Evolutionary conservation across 2,113 vertebrate genomes (phyloP).

Genomic region (Catharus fuscescens): DNA sequence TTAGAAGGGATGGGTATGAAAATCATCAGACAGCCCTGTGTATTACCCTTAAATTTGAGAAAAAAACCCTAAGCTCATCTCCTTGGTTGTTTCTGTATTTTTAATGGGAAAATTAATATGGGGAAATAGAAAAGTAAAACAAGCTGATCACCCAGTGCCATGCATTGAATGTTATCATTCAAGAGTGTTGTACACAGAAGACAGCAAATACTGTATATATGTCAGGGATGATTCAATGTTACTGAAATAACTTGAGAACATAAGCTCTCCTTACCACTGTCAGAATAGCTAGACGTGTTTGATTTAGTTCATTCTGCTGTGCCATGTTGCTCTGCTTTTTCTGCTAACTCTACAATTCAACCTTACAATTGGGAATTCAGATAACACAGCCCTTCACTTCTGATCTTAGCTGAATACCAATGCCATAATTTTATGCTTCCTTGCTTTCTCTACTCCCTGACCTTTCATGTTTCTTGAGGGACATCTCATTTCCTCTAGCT

Average conservation of each 20-base stretch:
- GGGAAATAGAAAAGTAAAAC: neutral
- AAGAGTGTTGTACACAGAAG: neutral
- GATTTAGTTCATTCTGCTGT: conserved; percentile 35
- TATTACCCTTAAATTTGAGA: neutral
- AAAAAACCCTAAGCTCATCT: neutral
- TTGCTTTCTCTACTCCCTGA: conserved; percentile 41
- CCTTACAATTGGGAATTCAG: conserved; percentile 55
- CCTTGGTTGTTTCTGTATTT: neutral
- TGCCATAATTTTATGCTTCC: conserved; percentile 62
- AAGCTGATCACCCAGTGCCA: neutral
- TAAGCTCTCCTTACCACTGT: conserved; percentile 33
- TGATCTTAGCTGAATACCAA: conserved; percentile 64
- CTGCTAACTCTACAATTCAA: conserved; percentile 55
- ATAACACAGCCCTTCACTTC: conserved; percentile 44
- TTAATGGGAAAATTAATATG: neutral
- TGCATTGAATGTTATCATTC: neutral
- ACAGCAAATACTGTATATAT: conserved; percentile 18
- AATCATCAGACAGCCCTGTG: neutral
- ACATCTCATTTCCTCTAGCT: conserved; percentile 61
- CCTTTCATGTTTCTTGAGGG: conserved; percentile 64
- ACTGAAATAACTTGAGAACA: conserved; percentile 42
- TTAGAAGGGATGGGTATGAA: neutral
- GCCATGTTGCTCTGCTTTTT: conserved; percentile 23
- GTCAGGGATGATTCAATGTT: conserved; percentile 28
- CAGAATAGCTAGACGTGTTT: conserved; percentile 16